Conservation (phyloP, 1,140 invertebrate species). For the Schlechtendalia chinensis region DNA sequence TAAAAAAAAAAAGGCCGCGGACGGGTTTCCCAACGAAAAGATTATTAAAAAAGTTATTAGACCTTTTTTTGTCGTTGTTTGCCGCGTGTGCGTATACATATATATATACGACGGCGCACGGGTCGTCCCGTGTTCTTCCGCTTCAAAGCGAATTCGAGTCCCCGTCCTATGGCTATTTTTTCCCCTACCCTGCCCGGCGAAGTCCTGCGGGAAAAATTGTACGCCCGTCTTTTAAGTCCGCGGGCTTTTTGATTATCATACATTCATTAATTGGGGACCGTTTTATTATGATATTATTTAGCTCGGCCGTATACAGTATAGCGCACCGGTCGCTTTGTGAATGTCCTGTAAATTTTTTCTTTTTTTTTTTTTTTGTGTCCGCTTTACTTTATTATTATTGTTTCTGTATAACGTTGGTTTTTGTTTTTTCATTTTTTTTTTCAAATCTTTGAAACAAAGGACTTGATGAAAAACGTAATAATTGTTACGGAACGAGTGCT, state of each 20-base stretch:
- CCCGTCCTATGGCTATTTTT: slow-evolving; percentile 19
- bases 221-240: slow-evolving; percentile 20
- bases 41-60: slow-evolving; percentile 50
- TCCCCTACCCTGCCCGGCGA: background rate
- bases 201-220: slow-evolving; percentile 19
- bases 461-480: slow-evolving; percentile 36
- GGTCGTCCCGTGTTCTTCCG: slow-evolving; percentile 26
- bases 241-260: slow-evolving; percentile 43
- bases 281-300: background rate
- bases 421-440: background rate
- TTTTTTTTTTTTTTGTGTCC: too few relatives aligned
- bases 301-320: background rate
- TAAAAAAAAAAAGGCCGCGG: background rate
- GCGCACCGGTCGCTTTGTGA: slow-evolving; percentile 12
- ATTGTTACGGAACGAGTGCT: slow-evolving; percentile 1
- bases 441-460: slow-evolving; percentile 31
- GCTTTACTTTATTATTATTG: slow-evolving; percentile 20
- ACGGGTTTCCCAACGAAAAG: slow-evolving; percentile 40
- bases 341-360: slow-evolving; percentile 17
- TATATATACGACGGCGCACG: background rate
- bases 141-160: slow-evolving; percentile 44
- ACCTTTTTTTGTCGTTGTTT: slow-evolving; percentile 34
- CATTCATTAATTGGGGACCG: slow-evolving; percentile 37
- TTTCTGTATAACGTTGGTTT: background rate
- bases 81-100: background rate